Conservation (phyloP, 2,797 vertebrate species). For the Gobio occitaniae region DNA sequence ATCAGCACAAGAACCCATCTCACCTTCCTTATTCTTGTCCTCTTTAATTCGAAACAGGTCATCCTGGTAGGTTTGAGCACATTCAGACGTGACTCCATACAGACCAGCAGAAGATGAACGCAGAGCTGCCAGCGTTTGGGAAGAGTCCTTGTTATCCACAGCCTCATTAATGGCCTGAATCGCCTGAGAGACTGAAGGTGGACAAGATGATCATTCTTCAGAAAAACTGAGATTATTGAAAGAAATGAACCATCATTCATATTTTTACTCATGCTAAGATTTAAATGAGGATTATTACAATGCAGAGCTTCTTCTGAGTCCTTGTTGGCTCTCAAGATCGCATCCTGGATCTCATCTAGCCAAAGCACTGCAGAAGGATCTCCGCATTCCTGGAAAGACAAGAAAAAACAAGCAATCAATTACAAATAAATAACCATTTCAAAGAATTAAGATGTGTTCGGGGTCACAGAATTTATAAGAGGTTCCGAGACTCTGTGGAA, state of each 20-base stretch:
- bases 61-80: conserved; percentile 86
- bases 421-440: background rate
- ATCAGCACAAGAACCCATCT: conserved; percentile 46
- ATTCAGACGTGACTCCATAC: conserved; percentile 94
- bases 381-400: conserved; percentile 84
- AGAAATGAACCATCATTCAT: background rate
- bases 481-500: background rate
- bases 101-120: conserved; percentile 86
- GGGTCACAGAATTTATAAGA: background rate
- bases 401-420: background rate
- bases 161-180: conserved; percentile 91
- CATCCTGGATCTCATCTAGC: conserved; percentile 97
- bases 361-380: conserved; percentile 96
- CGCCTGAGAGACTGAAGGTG: conserved; percentile 85
- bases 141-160: conserved; percentile 82
- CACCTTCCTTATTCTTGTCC: conserved; percentile 83
- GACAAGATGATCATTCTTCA: background rate
- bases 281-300: conserved; percentile 78
- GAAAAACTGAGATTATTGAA: background rate
- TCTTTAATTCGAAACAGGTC: conserved; percentile 84
- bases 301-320: conserved; percentile 89
- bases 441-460: background rate
- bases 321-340: conserved; percentile 88
- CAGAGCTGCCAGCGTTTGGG: conserved; percentile 84
- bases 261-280: background rate